Base-by-base conservation (phyloP, 1,140 invertebrate genomes). In the Oreohelix idahoensis region DNA sequence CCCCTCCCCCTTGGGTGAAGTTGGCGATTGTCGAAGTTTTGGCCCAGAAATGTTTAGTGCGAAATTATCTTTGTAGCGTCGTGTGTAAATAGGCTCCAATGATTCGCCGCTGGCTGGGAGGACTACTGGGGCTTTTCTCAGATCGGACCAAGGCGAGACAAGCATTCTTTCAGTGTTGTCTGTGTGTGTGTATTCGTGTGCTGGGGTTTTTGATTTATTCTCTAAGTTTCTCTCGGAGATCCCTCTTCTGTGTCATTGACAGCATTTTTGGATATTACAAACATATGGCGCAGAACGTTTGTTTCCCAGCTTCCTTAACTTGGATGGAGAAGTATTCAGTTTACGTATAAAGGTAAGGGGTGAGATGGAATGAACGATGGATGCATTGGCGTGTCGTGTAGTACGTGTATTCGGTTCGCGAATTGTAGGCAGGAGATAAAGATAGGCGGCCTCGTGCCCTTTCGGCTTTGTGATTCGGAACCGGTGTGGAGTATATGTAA, bases 21-120 rank as follows among this genome's bases (percentile, higher is more conserved):
- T 58, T n/a, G 63, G 45, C 75, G 75, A 53, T 77, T 77, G 75
- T 77, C 45, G 49, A 77, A 53, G 49, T 49, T 77, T 53, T 53
- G 75, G 75, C 13, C 75, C 75, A 77, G 75, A n/a, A 77, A 77
- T 53, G 75, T 77, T 77, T 77, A 77, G 75, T 53, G 75, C 11
- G 75, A 77, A 77, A 77, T 77, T 77, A 77, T 77, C 75, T 77
- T 77, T 77, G 75, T 77, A 76, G 75, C 42, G 39, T 13, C 49
- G 75, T 35, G 75, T 51, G 75, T 77, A 77, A 77, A 77, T 77
- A 77, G 75, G 75, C 20, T 36, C 20, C 2, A 32, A 51, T 77
- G 29, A 13, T 77, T 49, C 51, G 49, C 73, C 73, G 36, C 73
- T 75, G 73, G 73, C 73, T 5, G 42, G 73, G 73, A 49, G n/a